A percentile compares a stretch with the other conserved stretches of the same genome.
Conservation (phyloP, 1,140 invertebrate species). For the Hypsibius dujardini region DNA sequence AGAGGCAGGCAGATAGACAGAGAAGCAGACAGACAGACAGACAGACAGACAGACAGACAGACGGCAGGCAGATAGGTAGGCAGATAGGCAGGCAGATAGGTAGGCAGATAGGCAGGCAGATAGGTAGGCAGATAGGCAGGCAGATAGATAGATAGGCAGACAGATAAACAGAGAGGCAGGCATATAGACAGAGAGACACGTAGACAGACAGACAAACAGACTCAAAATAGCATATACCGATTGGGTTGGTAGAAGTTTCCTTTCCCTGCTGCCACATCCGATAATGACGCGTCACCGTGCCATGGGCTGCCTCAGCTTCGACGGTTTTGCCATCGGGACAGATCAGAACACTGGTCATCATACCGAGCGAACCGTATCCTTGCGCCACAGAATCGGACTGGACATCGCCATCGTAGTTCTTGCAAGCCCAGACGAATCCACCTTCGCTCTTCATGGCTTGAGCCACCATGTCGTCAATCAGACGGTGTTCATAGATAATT, state of each 20-base stretch:
- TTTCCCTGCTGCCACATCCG: constrained; percentile 81
- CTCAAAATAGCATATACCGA: constrained; percentile 39
- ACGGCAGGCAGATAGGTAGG: too few relatives aligned
- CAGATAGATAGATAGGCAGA: background rate
- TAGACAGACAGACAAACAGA: background rate
- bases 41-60: too few relatives aligned
- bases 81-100: too few relatives aligned
- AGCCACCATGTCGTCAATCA: constrained; percentile 99
- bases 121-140: too few relatives aligned
- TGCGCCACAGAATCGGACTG: constrained; percentile 94
- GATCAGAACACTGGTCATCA: constrained; percentile 86
- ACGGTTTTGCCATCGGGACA: constrained; percentile 92
- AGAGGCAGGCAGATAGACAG: too few relatives aligned
- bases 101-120: too few relatives aligned
- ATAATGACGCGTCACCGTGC: constrained; percentile 88
- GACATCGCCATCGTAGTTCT: constrained; percentile 98
- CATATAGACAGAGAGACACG: background rate
- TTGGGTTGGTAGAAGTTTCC: constrained; percentile 92
- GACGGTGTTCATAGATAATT: constrained; percentile 90
- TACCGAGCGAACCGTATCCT: constrained; percentile 70
- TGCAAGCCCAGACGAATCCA: constrained; percentile 97
- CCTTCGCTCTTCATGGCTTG: constrained; percentile 94
- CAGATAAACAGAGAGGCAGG: background rate
- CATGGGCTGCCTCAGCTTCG: constrained; percentile 91
- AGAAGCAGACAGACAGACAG: too few relatives aligned